Conservation (phyloP, 2,113 vertebrate genomes). For the Columba janthina region DNA sequence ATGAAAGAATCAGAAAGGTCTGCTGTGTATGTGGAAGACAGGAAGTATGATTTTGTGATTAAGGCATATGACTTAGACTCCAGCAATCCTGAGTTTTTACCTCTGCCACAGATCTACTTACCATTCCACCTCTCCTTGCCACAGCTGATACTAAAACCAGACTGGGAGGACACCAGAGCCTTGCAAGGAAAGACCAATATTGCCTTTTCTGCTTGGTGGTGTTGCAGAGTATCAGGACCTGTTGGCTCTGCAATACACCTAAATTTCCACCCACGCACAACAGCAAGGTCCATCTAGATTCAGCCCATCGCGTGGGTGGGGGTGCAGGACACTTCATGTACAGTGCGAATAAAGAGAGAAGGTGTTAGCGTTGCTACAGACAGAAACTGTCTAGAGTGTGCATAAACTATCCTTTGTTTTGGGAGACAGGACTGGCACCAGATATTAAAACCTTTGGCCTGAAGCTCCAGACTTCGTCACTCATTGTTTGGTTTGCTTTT, state of each 20-base stretch:
- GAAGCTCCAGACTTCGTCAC: not conserved
- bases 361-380: not conserved
- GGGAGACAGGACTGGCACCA: not conserved
- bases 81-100: not conserved
- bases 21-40: not conserved
- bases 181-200: not conserved
- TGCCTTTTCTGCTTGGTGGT: not conserved
- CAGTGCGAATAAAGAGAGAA: not conserved
- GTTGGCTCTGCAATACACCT: not conserved
- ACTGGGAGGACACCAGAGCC: not conserved
- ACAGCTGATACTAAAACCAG: not conserved
- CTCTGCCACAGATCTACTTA: not conserved
- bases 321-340: not conserved
- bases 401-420: not conserved
- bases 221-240: not conserved
- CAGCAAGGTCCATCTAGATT: not conserved
- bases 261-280: not conserved
- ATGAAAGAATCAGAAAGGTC: not conserved
- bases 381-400: not conserved
- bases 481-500: not conserved
- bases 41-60: slow-evolving; percentile 1
- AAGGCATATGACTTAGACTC: not conserved
- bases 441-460: not conserved
- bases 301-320: not conserved
- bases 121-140: not conserved